Conservation (phyloP, 2,888 invertebrate genomes). For the Pristionchus japonicus region DNA sequence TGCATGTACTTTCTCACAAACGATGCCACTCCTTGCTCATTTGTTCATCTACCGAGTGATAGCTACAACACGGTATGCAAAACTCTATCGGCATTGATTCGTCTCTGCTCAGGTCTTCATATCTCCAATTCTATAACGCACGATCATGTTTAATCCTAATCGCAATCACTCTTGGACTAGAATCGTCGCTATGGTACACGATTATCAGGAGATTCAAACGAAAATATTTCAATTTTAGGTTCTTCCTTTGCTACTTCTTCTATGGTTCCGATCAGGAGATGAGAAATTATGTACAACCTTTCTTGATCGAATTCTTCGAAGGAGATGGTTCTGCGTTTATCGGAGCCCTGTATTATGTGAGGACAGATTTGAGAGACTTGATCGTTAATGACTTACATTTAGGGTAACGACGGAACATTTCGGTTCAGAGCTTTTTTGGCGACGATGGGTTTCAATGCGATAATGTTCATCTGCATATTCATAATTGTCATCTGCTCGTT, state of each 20-base stretch:
- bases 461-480: neutral
- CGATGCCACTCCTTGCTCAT: slow-evolving; percentile 15
- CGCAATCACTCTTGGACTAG: neutral
- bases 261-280: neutral
- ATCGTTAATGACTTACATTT: too few relatives aligned
- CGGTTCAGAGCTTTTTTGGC: neutral
- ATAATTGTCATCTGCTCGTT: neutral
- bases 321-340: neutral
- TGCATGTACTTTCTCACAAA: neutral
- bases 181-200: neutral
- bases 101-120: neutral
- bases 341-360: neutral
- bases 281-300: neutral
- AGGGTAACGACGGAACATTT: neutral
- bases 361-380: too few relatives aligned
- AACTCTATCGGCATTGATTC: neutral
- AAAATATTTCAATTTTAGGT: neutral
- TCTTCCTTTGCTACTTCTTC: neutral
- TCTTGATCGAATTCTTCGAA: too few relatives aligned
- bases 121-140: neutral
- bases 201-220: neutral
- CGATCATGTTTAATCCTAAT: neutral
- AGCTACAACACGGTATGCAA: neutral
- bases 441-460: neutral
- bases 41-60: neutral